These are phyloP conservation scores for Leptosomus discolor DNA, from an alignment of 2,113 vertebrate genomes.

Conservation along the genomic window DNA sequence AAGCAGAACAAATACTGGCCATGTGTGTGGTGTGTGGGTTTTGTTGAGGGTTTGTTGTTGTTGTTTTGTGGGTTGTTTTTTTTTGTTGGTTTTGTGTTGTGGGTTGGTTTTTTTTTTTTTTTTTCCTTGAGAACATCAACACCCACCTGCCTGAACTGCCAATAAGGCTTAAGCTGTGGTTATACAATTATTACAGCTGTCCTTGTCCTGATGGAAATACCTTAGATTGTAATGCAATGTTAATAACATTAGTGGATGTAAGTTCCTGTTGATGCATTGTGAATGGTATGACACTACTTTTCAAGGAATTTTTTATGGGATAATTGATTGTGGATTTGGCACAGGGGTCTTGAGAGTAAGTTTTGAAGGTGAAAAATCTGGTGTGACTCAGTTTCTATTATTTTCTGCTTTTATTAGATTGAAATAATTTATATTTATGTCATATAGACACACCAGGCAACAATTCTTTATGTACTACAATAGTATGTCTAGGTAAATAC, in stretches of 20 bases:
- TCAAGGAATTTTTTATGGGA: neutral
- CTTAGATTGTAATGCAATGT: neutral
- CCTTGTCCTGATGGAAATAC: neutral
- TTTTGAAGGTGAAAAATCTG: neutral
- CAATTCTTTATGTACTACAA: neutral
- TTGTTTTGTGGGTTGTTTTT: neutral
- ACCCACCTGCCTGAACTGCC: neutral
- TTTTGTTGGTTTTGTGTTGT: too few species aligned
- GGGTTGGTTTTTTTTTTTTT: neutral
- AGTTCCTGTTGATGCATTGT: neutral
- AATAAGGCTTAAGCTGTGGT: neutral
- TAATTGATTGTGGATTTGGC: neutral
- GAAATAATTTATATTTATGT: neutral
- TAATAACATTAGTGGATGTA: neutral
- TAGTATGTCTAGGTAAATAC: neutral
- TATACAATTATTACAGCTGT: neutral
- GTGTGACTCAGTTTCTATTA: neutral
- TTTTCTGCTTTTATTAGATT: neutral
- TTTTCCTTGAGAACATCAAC: neutral
- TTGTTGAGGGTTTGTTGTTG: too few species aligned
- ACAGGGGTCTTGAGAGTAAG: neutral
- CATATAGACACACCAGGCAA: neutral
- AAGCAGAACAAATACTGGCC: neutral
- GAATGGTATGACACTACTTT: neutral
- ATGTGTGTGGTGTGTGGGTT: accelerated